phyloP scores from a whole-genome alignment of 2,113 vertebrate genomes.

The Maccullochella peelii region DNA sequence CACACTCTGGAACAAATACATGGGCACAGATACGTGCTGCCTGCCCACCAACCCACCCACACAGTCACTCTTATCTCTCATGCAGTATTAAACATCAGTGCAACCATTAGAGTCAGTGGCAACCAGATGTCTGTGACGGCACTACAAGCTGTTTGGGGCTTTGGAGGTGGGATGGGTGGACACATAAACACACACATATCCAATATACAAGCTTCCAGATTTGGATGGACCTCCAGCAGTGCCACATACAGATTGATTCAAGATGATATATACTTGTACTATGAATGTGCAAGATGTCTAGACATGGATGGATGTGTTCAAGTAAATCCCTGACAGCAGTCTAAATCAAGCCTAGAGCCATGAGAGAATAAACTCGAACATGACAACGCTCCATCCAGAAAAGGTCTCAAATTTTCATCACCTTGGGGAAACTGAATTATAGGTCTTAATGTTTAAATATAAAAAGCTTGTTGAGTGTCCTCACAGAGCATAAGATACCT shows the following conservation, averaged over 20 bases:
- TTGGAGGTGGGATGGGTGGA: conserved; percentile 32
- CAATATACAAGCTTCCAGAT: conserved; percentile 34
- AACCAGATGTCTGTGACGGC: conserved; percentile 69
- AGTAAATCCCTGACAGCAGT: conserved; percentile 1
- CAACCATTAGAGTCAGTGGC: conserved; percentile 62
- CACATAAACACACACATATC: conserved; percentile 3
- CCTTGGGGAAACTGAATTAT: conserved; percentile 29
- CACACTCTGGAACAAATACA: conserved; percentile 8
- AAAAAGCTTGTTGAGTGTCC: conserved; percentile 19
- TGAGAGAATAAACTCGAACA: neutral
- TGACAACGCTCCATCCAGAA: neutral
- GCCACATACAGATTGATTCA: neutral
- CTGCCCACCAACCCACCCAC: neutral
- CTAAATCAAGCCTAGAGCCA: neutral
- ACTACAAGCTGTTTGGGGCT: conserved; percentile 70
- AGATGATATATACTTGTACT: neutral
- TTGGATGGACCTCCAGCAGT: neutral
- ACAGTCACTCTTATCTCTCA: conserved; percentile 27
- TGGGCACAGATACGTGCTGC: conserved; percentile 8
- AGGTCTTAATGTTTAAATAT: conserved; percentile 39
- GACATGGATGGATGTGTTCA: neutral
- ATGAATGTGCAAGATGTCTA: conserved; percentile 23
- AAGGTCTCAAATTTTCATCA: conserved; percentile 37
- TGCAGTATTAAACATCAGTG: conserved; percentile 68
- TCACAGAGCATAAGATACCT: neutral